Evolutionary conservation across 2,113 vertebrate species (phyloP), one percentile per base, ranked within the genome.

Genomic region (Microcebus griseorufus): DNA sequence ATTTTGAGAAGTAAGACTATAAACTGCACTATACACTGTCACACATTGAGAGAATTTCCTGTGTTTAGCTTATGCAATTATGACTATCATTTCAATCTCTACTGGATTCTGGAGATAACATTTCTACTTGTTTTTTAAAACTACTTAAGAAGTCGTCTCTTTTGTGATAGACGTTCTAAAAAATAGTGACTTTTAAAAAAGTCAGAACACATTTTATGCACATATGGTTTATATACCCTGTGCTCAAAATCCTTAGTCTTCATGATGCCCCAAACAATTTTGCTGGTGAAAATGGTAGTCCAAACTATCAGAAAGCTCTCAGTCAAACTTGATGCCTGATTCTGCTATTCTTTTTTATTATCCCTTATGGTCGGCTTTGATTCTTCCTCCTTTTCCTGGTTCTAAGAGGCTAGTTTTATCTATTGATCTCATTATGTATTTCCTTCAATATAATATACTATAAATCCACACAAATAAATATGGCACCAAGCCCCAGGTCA

Each of bases 91-190:
- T 80, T 81, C 65, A 48, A 86, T 65, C 45, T 97, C 55, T 75
- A 92, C 1, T 55, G 88, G 45, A 96, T 67, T 97, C 83, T 73
- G 95, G 37, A 91, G 16, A 88, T 84, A 75, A 17, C 73, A 86
- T 64, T 75, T 86, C 51, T 42, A 75, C 8, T 70, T 92, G 55
- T 65, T 86, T 95, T 92, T 76, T 11, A 53, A 91, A 94, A 91
- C 45, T 51, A 85, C 67, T 80, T 67, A 60, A 86, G 60, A 29
- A 13, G 60, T 64, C 62, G 11, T 29, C 25, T 64, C 60, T 64
- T 29, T 25, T 29, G 25, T 64, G 62, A 27, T 64, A 64, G 62
- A 64, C 27, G 1, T 64, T 64, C 62, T 64, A 64, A 64, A 58
- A 58, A 22, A 58, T 58, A 58, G 20, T 58, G 22, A 58, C 55